These are phyloP conservation scores for Etheostoma nigrum DNA, from an alignment of 2,797 vertebrate species.

Conservation along the genomic window DNA sequence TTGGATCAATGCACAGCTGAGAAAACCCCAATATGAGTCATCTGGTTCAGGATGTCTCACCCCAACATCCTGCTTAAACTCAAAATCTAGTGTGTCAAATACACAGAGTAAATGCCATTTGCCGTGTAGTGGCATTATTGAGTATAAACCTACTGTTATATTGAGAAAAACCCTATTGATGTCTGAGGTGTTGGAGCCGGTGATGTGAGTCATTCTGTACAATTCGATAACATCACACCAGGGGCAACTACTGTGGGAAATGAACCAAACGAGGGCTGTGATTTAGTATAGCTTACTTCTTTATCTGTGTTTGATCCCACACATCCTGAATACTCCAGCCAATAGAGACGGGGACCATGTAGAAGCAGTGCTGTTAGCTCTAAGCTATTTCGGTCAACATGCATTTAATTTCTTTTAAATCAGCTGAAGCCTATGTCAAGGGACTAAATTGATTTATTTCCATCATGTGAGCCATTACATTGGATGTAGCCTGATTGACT, in stretches of 20 bases:
- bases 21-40: not conserved
- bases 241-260: not conserved
- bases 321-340: slow-evolving; percentile 8
- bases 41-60: not conserved
- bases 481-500: slow-evolving; percentile 49
- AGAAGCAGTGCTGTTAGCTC: slow-evolving; percentile 25
- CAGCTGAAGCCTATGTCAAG: slow-evolving; percentile 46
- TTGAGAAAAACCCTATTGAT: not conserved
- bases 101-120: not conserved
- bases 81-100: not conserved
- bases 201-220: slow-evolving; percentile 8
- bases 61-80: not conserved
- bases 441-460: slow-evolving; percentile 62
- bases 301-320: slow-evolving; percentile 16
- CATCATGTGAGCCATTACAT: slow-evolving; percentile 46
- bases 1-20: not conserved
- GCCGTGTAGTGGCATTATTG: slow-evolving; percentile 11
- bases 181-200: too few species aligned
- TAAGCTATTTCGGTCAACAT: slow-evolving; percentile 39
- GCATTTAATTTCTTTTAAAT: slow-evolving; percentile 51
- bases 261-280: slow-evolving; percentile 8
- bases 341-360: not conserved
- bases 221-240: slow-evolving; percentile 21
- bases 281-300: slow-evolving; percentile 2
- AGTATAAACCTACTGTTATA: not conserved